phyloP scores from a whole-genome alignment of 2,888 invertebrate genomes.

The Cremastobaeus sp. region DNA sequence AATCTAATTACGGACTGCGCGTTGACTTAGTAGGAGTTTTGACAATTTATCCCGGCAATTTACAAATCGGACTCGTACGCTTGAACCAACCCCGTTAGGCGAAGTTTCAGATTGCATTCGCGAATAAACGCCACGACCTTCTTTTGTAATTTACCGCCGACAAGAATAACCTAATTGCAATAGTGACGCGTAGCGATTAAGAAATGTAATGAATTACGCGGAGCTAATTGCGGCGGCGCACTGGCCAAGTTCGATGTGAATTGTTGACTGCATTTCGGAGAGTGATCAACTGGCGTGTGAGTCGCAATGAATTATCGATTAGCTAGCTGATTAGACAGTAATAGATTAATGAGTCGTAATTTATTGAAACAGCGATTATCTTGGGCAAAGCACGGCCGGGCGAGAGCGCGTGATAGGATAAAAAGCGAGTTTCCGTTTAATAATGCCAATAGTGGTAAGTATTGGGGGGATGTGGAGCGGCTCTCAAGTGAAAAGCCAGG shows the following conservation, averaged over 20 bases:
- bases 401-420: too few species aligned
- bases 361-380: too few species aligned
- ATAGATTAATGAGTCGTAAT: slow-evolving; percentile 63
- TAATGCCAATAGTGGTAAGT: too few species aligned
- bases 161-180: slow-evolving; percentile 61
- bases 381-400: too few species aligned
- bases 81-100: slow-evolving; percentile 14
- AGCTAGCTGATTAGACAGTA: slow-evolving; percentile 56
- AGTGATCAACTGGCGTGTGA: slow-evolving; percentile 22
- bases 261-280: slow-evolving; percentile 42
- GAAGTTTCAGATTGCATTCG: slow-evolving; percentile 31
- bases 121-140: slow-evolving; percentile 58
- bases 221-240: slow-evolving; percentile 54
- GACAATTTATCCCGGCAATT: background rate
- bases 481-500: too few species aligned
- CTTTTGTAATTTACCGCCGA: slow-evolving; percentile 58
- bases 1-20: too few species aligned
- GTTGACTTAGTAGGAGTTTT: too few species aligned
- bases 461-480: too few species aligned
- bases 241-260: slow-evolving; percentile 54
- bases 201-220: slow-evolving; percentile 59
- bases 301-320: slow-evolving; percentile 64
- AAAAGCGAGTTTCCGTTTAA: slow-evolving; percentile 36
- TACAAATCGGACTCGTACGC: too few species aligned
- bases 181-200: slow-evolving; percentile 57